Conservation (phyloP, 1,140 invertebrate species). For the Drosophila baimaii region DNA sequence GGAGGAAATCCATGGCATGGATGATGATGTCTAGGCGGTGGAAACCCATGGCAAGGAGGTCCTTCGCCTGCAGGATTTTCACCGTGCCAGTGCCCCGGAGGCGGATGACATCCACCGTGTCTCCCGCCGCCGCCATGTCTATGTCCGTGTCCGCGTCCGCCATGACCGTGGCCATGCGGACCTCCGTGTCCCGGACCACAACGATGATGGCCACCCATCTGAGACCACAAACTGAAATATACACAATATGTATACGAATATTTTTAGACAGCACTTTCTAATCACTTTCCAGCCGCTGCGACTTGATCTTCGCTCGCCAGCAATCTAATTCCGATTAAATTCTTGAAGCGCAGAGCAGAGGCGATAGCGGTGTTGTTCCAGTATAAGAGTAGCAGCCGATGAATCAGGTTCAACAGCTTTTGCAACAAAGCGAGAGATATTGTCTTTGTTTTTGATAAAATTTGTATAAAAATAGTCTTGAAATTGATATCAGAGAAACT, state of each 20-base stretch:
- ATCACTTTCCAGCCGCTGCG: background rate
- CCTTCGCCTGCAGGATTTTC: background rate
- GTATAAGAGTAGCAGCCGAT: conserved; percentile 5
- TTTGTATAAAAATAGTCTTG: background rate
- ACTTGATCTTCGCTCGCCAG: conserved; percentile 4
- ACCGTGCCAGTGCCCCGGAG: background rate
- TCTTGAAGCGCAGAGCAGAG: conserved; percentile 4
- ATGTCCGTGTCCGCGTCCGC: background rate
- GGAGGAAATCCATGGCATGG: background rate
- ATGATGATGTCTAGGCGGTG: background rate
- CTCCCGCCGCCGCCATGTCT: no score
- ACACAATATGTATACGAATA: conserved; percentile 2
- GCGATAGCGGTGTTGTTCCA: conserved; percentile 7
- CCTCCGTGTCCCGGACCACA: background rate
- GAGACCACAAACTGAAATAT: conserved; percentile 6
- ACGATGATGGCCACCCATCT: conserved; percentile 2
- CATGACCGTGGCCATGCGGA: background rate
- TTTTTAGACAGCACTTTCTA: background rate
- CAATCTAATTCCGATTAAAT: conserved; percentile 8
- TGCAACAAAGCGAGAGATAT: background rate
- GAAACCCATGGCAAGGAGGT: background rate
- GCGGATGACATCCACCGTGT: background rate
- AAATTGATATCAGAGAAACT: conserved; percentile 1
- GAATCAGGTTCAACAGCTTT: conserved; percentile 10
- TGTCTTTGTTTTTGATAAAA: background rate